These are phyloP conservation scores for Meloidogyne floridensis DNA, from an alignment of 1,140 invertebrate genomes.

Conservation along the genomic window DNA sequence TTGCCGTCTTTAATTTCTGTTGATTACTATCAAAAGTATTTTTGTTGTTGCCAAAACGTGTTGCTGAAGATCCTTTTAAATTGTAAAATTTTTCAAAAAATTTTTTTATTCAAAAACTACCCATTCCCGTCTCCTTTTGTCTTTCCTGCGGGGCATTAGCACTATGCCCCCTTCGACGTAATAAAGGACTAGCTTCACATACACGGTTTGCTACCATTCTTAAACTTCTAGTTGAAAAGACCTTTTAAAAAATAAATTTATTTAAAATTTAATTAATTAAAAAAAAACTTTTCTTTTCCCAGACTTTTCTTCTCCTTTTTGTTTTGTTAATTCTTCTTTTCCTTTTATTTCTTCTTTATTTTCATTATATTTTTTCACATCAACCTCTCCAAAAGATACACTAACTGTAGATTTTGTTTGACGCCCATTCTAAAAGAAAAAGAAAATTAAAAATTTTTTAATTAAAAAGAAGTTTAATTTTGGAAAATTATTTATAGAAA, in stretches of 20 bases:
- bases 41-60: background rate
- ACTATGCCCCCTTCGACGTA: constrained; percentile 19
- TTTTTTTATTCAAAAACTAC: background rate
- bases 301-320: background rate
- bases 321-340: background rate
- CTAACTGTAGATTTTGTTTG: constrained; percentile 21
- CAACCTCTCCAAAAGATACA: constrained; percentile 33
- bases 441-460: background rate
- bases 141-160: constrained; percentile 4
- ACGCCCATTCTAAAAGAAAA: background rate
- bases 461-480: too few relatives aligned
- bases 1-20: background rate
- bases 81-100: background rate
- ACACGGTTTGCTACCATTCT: constrained; percentile 30
- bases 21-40: background rate
- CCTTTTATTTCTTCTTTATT: background rate
- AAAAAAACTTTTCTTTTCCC: background rate
- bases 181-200: constrained; percentile 31
- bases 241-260: background rate
- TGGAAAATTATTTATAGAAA: too few relatives aligned
- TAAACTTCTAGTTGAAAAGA: constrained; percentile 38
- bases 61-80: background rate
- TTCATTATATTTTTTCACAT: background rate
- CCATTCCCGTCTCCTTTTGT: background rate
- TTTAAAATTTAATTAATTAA: background rate